phyloP scores from a whole-genome alignment of 2,113 vertebrate species.

The Willisornis vidua region DNA sequence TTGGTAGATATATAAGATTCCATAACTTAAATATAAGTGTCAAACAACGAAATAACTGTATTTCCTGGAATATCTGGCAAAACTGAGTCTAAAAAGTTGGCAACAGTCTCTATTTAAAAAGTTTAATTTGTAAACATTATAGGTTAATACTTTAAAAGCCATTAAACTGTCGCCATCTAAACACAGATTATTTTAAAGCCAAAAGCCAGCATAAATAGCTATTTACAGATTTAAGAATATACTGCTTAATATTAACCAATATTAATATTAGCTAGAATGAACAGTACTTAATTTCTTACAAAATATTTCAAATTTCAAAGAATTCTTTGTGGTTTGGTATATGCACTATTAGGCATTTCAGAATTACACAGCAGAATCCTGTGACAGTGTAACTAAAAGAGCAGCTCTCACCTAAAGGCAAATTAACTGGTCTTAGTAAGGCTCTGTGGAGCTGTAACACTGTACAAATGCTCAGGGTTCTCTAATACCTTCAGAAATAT shows the following conservation, averaged over 20 bases:
- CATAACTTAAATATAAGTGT: slow-evolving; percentile 70
- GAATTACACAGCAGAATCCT: slow-evolving; percentile 32
- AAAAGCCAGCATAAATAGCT: slow-evolving; percentile 64
- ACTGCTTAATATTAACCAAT: slow-evolving; percentile 53
- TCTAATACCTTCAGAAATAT: not conserved
- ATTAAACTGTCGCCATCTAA: slow-evolving; percentile 61
- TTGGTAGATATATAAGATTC: slow-evolving; percentile 75
- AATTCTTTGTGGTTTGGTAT: slow-evolving; percentile 69
- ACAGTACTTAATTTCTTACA: slow-evolving; percentile 57
- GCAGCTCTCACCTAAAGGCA: slow-evolving; percentile 62
- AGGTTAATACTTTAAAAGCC: slow-evolving; percentile 69
- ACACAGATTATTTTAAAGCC: slow-evolving; percentile 59
- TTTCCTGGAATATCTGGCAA: slow-evolving; percentile 51
- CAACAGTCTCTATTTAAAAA: slow-evolving; percentile 59
- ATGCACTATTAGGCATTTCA: slow-evolving; percentile 60
- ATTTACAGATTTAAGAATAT: slow-evolving; percentile 71
- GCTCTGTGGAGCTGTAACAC: not conserved
- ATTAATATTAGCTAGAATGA: slow-evolving; percentile 54
- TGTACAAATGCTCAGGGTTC: not conserved
- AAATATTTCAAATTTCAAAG: slow-evolving; percentile 64
- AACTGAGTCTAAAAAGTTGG: slow-evolving; percentile 61
- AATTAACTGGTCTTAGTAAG: slow-evolving; percentile 20
- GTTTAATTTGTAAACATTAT: slow-evolving; percentile 69
- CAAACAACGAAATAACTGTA: slow-evolving; percentile 60
- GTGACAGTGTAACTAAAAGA: not conserved